Evolutionary conservation across 1,140 invertebrate genomes (phyloP).

Genomic region (Pseudobourletiella spinata): DNA sequence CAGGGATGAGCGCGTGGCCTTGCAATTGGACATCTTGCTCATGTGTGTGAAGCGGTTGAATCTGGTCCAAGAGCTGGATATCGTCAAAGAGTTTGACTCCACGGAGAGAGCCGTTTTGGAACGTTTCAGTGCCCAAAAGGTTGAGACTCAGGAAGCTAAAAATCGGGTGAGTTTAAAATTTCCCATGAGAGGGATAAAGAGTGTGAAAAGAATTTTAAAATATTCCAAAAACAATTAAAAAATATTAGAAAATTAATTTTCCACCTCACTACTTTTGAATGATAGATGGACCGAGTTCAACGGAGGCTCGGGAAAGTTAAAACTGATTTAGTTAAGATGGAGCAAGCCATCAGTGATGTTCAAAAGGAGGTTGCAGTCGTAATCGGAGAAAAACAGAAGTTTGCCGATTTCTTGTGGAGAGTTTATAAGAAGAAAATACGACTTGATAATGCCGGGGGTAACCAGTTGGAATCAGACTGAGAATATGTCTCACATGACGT

Average conservation of each 20-base stretch:
- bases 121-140: constrained; percentile 18
- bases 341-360: constrained; percentile 5
- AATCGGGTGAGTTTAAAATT: constrained; percentile 7
- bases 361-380: constrained; percentile 17
- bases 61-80: constrained; percentile 24
- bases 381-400: constrained; percentile 22
- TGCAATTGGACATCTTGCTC: constrained; percentile 24
- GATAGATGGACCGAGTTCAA: constrained; percentile 20
- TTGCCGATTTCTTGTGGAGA: constrained; percentile 24
- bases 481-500: too few species aligned
- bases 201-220: background rate
- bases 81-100: constrained; percentile 31
- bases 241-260: too few species aligned
- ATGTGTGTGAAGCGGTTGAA: constrained; percentile 15
- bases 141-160: constrained; percentile 15
- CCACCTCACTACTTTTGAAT: background rate
- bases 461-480: too few species aligned
- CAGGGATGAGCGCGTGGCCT: constrained; percentile 5
- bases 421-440: constrained; percentile 26
- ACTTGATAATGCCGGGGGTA: background rate
- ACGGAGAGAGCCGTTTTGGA: constrained; percentile 22
- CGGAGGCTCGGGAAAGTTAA: constrained; percentile 4
- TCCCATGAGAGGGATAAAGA: too few species aligned
- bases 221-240: too few species aligned
- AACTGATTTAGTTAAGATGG: constrained; percentile 10